phyloP scores from a whole-genome alignment of 2,888 invertebrate species.

The Danaus chrysippus region DNA sequence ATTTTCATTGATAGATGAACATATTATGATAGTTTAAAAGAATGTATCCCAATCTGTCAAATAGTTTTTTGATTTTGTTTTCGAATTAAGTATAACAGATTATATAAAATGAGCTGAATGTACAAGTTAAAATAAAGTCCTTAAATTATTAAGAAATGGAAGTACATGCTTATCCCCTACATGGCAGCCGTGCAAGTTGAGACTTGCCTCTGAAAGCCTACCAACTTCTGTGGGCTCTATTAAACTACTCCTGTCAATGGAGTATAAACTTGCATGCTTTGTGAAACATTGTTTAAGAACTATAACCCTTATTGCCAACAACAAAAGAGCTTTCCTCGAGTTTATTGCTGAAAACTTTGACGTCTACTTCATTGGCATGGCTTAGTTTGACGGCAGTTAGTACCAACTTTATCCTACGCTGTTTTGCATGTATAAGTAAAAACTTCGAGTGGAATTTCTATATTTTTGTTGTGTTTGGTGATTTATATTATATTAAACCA shows the following conservation, averaged over 20 bases:
- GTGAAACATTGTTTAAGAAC: conserved; percentile 7
- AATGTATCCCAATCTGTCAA: too few species aligned
- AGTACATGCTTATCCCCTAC: conserved; percentile 24
- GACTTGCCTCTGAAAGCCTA: conserved; percentile 27
- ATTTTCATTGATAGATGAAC: too few species aligned
- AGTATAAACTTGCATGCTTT: conserved; percentile 9
- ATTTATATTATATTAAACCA: too few species aligned
- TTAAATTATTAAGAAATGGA: conserved; percentile 7
- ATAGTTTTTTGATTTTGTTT: too few species aligned
- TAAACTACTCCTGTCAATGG: conserved; percentile 18
- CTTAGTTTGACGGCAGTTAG: conserved; percentile 3
- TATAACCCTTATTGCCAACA: background rate
- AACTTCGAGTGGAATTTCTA: background rate
- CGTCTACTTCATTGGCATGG: background rate
- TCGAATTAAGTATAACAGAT: too few species aligned
- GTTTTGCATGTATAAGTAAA: background rate
- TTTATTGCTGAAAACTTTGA: background rate
- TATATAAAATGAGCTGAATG: too few species aligned
- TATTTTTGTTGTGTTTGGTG: too few species aligned
- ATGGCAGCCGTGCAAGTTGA: conserved; percentile 16
- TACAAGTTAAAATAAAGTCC: too few species aligned
- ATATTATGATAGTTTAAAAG: too few species aligned
- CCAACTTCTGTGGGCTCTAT: conserved; percentile 22
- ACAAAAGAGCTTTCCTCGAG: background rate
- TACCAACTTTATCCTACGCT: background rate